Base-by-base conservation (phyloP, 2,888 invertebrate species). In the Gandaritis pyraliata region DNA sequence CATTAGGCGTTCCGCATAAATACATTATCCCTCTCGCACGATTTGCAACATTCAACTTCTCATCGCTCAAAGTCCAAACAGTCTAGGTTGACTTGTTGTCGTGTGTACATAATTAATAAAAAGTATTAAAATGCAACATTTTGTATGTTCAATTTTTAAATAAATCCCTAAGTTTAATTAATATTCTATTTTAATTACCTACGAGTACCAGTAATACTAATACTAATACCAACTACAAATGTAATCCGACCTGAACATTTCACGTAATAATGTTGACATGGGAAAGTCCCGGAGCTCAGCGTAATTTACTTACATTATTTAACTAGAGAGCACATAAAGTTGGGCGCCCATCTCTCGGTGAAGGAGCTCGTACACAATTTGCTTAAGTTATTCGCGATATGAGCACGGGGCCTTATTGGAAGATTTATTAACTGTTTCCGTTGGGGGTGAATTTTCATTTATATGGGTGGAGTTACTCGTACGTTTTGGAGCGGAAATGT, bases 281-380 rank as follows among this genome's bases (percentile, higher is more conserved):
- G 60, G 51, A 23, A 62, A 68, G 59, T 58, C 59, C 39, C 58
- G 39, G 63, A 66, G 67, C 68, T 67, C 66, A 55, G 64, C 58
- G 74, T 76, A 76, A 80, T 80, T 78, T 71, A 75, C 72, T 72
- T 69, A 75, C 77, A 74, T 78, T 80, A 80, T 78, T 78, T 77
- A 76, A 72, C 71, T 71, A 63, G 68, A 65, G 65, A 62, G 72
- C 68, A 69, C 74, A 72, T 76, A 71, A 76, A 73, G 56, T 74
- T 33, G 15, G 15, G n/a, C 63, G 61, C 61, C 51, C 53, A 50
- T 51, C 66, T 51, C 66, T 63, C 43, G 47, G 54, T 51, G 45
- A 33, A 60, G 60, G 60, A 67, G 64, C 67, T 66, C 41, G 64
- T 56, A 64, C 58, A 49, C 61, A 68, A 68, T 68, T 66, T 66